These are phyloP conservation scores for Caretta caretta DNA, from an alignment of 2,113 vertebrate species.

Conservation along the genomic window DNA sequence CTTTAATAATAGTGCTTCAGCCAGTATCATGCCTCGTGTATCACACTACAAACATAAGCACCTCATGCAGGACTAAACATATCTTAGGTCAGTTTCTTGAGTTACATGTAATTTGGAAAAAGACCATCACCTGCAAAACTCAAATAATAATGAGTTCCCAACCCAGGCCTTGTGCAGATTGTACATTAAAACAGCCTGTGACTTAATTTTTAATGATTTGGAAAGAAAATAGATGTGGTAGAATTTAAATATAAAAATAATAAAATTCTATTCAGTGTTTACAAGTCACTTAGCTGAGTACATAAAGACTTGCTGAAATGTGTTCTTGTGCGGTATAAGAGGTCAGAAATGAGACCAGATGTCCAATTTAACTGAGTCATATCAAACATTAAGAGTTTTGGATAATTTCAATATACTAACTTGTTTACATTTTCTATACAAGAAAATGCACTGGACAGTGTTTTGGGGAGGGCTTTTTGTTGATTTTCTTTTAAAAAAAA, in stretches of 20 bases:
- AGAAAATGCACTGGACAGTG: neutral
- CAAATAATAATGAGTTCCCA: neutral
- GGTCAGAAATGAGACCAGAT: slow-evolving; percentile 69
- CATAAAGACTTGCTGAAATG: slow-evolving; percentile 47
- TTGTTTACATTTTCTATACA: neutral
- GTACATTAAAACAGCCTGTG: neutral
- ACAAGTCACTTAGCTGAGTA: slow-evolving; percentile 31
- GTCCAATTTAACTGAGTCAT: slow-evolving; percentile 48
- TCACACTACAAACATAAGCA: slow-evolving; percentile 78
- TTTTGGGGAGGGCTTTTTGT: slow-evolving; percentile 1
- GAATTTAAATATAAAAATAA: neutral
- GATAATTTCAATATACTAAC: slow-evolving; percentile 3
- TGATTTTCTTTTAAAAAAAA: neutral
- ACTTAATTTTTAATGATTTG: neutral
- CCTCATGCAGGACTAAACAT: slow-evolving; percentile 72
- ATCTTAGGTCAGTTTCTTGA: slow-evolving; percentile 46
- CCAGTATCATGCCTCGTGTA: slow-evolving; percentile 84
- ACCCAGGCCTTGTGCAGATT: neutral
- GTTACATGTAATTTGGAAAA: slow-evolving; percentile 22
- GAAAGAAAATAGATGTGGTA: slow-evolving; percentile 10
- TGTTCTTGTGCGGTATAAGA: slow-evolving; percentile 37
- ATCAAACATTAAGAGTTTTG: slow-evolving; percentile 32
- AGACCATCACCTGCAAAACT: neutral
- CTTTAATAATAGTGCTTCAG: slow-evolving; percentile 92
- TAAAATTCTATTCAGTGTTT: slow-evolving; percentile 41